These are phyloP conservation scores for Heliconius hewitsoni DNA, from an alignment of 1,140 invertebrate genomes.

Conservation along the genomic window DNA sequence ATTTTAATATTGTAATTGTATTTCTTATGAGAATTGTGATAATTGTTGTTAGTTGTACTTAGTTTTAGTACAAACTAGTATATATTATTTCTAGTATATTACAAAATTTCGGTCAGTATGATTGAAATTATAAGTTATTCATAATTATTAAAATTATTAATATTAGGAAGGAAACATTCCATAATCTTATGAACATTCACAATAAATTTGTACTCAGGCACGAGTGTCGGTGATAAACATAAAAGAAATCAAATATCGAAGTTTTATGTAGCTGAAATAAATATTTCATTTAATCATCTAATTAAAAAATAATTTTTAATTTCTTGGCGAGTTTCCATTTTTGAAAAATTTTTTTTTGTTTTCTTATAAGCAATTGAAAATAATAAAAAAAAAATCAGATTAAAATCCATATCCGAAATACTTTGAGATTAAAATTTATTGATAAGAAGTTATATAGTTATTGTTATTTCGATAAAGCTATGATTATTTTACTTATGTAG, in stretches of 20 bases:
- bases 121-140: conserved; percentile 26
- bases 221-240: too few species aligned
- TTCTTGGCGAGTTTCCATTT: too few species aligned
- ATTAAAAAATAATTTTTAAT: too few species aligned
- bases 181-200: background rate
- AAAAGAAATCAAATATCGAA: too few species aligned
- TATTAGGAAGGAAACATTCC: background rate
- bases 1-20: background rate
- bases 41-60: conserved; percentile 18
- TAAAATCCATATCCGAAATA: too few species aligned
- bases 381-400: too few species aligned
- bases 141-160: background rate
- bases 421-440: background rate
- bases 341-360: too few species aligned
- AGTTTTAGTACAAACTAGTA: conserved; percentile 29
- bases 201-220: background rate
- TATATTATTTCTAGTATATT: conserved; percentile 9
- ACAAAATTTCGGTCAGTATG: conserved; percentile 28
- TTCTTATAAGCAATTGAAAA: too few species aligned
- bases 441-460: background rate
- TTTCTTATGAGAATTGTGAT: conserved; percentile 22
- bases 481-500: background rate
- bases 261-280: too few species aligned
- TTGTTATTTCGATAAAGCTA: background rate
- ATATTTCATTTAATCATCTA: too few species aligned